Conservation (phyloP, 2,888 invertebrate genomes). For the Dinocampus coccinellae region DNA sequence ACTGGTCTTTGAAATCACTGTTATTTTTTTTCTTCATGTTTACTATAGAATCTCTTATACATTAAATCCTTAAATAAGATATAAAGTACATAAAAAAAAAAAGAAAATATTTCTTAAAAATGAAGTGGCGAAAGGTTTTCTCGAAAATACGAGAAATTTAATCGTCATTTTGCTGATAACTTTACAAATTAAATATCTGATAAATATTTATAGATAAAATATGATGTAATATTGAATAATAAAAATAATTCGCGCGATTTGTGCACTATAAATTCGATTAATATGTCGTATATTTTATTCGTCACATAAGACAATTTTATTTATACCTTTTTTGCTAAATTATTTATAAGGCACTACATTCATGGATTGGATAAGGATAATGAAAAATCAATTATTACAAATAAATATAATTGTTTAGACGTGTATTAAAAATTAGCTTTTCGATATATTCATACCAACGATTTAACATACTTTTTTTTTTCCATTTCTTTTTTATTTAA, state of each 20-base stretch:
- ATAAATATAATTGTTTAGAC: background rate
- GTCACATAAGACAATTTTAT: background rate
- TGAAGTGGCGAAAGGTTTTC: too few species aligned
- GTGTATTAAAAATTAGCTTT: constrained; percentile 55
- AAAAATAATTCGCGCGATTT: background rate
- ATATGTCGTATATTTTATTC: background rate
- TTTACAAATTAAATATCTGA: constrained; percentile 3
- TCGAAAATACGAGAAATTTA: background rate
- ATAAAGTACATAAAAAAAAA: too few species aligned
- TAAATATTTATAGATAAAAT: constrained; percentile 18
- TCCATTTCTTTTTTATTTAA: constrained; percentile 45
- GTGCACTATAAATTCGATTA: background rate
- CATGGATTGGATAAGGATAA: constrained; percentile 35
- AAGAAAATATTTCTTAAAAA: background rate
- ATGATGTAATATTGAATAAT: constrained; percentile 9
- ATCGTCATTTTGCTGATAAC: constrained; percentile 4
- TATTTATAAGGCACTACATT: constrained; percentile 14
- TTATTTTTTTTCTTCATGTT: background rate
- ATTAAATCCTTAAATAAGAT: too few species aligned
- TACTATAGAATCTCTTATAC: background rate
- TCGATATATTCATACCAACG: constrained; percentile 60
- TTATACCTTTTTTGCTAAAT: background rate
- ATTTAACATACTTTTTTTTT: constrained; percentile 53
- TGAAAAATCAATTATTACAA: constrained; percentile 41
- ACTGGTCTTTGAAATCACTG: background rate